Evolutionary conservation across 2,797 vertebrate species (phyloP).

Genomic region (Brachymystax lenok): DNA sequence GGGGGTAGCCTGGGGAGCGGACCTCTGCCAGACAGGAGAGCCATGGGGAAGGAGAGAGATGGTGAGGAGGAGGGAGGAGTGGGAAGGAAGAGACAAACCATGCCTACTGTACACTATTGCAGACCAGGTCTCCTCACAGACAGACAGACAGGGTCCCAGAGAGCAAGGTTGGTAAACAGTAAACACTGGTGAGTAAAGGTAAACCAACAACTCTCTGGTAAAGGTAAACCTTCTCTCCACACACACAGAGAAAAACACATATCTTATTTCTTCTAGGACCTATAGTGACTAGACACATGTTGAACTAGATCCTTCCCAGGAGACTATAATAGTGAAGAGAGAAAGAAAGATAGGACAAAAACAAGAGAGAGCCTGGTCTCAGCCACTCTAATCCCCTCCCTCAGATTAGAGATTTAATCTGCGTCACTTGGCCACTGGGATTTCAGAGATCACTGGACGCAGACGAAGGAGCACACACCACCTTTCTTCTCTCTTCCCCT

Average conservation of each 20-base stretch:
- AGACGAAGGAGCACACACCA: slow-evolving; percentile 9
- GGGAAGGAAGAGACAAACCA: background rate
- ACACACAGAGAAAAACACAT: background rate
- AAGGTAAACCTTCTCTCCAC: background rate
- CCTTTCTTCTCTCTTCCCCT: background rate
- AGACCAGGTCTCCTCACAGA: background rate
- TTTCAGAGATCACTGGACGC: slow-evolving; percentile 34
- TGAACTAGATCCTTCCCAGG: background rate
- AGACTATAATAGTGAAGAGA: background rate
- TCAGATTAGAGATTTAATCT: slow-evolving; percentile 41
- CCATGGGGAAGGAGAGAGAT: background rate
- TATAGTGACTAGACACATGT: background rate
- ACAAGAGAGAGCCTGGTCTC: background rate
- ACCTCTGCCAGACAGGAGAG: background rate
- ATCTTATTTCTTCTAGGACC: background rate
- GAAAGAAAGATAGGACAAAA: too few species aligned
- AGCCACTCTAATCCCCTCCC: background rate
- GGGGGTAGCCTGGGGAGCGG: background rate
- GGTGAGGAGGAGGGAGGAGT: slow-evolving; percentile 3
- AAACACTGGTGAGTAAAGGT: too few species aligned
- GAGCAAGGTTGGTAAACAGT: background rate
- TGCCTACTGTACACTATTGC: background rate
- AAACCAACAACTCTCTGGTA: background rate
- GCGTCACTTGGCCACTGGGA: slow-evolving; percentile 36
- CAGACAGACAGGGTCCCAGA: background rate